These are phyloP conservation scores for Parthenolecanium corni DNA, from an alignment of 2,888 invertebrate species.

Conservation along the genomic window DNA sequence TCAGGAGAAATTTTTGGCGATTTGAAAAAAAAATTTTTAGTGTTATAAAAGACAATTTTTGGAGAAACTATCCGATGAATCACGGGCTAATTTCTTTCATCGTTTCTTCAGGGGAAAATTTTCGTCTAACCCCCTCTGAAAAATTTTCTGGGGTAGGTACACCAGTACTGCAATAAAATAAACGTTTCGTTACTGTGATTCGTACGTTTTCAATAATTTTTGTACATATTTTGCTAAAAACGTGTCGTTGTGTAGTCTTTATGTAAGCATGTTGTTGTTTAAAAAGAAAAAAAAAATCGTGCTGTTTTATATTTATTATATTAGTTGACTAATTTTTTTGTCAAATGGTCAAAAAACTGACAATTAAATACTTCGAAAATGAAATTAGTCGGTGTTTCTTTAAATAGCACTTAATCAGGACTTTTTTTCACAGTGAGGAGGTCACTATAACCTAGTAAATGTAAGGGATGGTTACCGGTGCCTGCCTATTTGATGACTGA, in stretches of 20 bases:
- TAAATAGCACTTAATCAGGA: too few relatives aligned
- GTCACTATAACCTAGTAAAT: too few relatives aligned
- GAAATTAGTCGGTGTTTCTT: too few relatives aligned
- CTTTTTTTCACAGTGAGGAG: too few relatives aligned
- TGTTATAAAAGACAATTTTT: not conserved
- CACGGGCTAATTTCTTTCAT: too few relatives aligned
- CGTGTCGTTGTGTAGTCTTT: conserved; percentile 1
- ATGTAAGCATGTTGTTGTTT: conserved; percentile 19
- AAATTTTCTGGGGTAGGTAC: too few relatives aligned
- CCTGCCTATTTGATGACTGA: too few relatives aligned
- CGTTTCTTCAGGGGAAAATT: too few relatives aligned
- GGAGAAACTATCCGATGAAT: not conserved
- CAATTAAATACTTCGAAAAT: not conserved
- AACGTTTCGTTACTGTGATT: conserved; percentile 24
- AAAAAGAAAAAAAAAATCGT: not conserved
- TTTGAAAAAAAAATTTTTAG: too few relatives aligned
- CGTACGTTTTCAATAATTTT: conserved; percentile 18
- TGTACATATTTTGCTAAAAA: conserved; percentile 8
- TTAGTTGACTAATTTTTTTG: conserved; percentile 1
- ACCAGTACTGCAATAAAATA: not conserved
- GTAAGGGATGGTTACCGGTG: too few relatives aligned
- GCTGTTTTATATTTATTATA: conserved; percentile 12
- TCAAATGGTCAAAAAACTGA: not conserved
- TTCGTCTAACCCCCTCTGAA: too few relatives aligned
- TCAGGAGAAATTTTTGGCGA: too few relatives aligned